Evolutionary conservation across 2,113 vertebrate genomes (phyloP).

Genomic region (Murina feae): DNA sequence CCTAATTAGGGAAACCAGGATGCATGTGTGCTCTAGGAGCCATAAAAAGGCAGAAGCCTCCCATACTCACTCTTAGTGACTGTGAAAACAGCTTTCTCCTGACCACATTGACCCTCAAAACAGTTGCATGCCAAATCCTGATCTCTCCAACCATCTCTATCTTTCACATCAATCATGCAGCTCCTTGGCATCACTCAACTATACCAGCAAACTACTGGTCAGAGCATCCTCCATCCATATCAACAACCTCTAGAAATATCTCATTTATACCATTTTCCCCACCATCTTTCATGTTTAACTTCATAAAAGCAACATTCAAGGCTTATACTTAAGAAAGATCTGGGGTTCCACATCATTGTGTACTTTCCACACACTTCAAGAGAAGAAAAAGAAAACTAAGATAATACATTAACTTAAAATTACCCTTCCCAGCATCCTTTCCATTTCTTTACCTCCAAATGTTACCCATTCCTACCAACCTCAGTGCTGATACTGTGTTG

Average conservation of each 20-base stretch:
- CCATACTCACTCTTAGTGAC: neutral
- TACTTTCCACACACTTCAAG: neutral
- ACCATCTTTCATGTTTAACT: neutral
- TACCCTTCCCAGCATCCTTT: neutral
- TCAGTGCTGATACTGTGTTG: neutral
- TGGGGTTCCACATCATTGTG: neutral
- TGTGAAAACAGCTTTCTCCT: neutral
- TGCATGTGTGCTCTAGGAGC: neutral
- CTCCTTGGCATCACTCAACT: neutral
- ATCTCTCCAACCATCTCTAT: neutral
- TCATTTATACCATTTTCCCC: neutral
- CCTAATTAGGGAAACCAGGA: neutral
- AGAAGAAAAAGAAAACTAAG: neutral
- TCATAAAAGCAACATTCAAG: constrained; percentile 29
- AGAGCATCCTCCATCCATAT: neutral
- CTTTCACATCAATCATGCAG: neutral
- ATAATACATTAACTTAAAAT: neutral
- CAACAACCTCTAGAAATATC: neutral
- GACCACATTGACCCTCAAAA: neutral
- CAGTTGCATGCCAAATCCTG: neutral
- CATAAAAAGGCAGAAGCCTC: neutral
- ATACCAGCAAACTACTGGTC: neutral
- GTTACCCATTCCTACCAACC: neutral
- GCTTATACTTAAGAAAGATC: neutral
- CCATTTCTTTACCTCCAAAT: constrained; percentile 7